Conservation (phyloP, 2,113 vertebrate genomes). For the Pelvicachromis taeniatus region DNA sequence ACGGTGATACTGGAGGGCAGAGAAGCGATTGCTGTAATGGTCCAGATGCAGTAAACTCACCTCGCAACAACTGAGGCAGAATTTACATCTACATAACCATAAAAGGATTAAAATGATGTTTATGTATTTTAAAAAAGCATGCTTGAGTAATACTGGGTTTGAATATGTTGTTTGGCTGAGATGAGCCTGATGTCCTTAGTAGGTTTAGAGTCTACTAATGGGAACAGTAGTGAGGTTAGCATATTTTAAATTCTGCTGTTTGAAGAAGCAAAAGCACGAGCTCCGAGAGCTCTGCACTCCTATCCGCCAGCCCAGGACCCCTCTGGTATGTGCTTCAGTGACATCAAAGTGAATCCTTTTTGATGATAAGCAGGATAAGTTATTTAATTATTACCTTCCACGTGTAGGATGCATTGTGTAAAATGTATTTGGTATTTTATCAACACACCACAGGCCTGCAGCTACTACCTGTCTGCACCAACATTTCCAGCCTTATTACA, state of each 20-base stretch:
- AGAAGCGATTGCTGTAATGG: background rate
- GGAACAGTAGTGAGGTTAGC: background rate
- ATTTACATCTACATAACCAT: background rate
- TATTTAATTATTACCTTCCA: background rate
- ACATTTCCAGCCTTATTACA: background rate
- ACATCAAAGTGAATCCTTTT: background rate
- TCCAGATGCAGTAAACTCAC: background rate
- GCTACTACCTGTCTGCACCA: background rate
- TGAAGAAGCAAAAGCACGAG: background rate
- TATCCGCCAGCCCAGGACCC: background rate
- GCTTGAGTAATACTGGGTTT: background rate
- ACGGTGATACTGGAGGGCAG: background rate
- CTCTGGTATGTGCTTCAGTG: background rate
- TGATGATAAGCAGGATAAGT: background rate
- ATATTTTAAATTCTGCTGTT: background rate
- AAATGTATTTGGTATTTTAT: background rate
- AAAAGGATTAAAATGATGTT: background rate
- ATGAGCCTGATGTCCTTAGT: background rate
- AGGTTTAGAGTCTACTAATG: background rate
- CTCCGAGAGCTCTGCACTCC: background rate
- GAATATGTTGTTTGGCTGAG: background rate
- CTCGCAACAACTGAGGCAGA: background rate
- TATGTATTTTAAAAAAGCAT: background rate
- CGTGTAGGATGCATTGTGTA: background rate
- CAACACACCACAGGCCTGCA: background rate